Evolutionary conservation across 2,888 invertebrate genomes (phyloP), one percentile per base, ranked within the genome.

Genomic region (Theretra japonica): DNA sequence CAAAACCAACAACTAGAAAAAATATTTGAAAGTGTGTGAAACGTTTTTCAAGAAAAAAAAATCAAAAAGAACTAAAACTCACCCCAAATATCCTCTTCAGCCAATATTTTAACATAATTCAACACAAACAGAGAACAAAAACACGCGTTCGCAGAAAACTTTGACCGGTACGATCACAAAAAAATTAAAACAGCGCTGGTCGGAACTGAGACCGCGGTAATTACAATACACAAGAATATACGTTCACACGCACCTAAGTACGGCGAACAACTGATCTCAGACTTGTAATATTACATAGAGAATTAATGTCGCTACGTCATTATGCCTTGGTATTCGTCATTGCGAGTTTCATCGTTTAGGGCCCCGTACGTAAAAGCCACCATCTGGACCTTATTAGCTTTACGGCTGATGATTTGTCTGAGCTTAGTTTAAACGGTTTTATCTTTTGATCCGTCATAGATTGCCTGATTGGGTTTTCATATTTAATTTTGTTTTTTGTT

Each of bases 201-300:
- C 65, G 65, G 25, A 60, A 23, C 48, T 1, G 15, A 15, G 48
- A 15, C 25, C 48, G 65, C 48, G 41, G 41, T 48, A 62, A 62
- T 62, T 41, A 21, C 8, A n/a, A 11, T 33, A 62, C 11, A 33
- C 21, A 21, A n/a, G n/a, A n/a, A 65, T 33, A 71, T 56, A 71
- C 70, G 70, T 71, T 65, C 48, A 19, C 70, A 25, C 70, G n/a
- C 23, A 33, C 4, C 33, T 53, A 56, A 56, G 65, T 56, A 56
- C 70, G 28, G 33, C 62, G 56, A 65, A 62, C 70, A 56, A 71
- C 56, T 71, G 70, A 65, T 65, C 56, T 65, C 62, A 65, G 58
- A 53, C 70, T 62, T 33, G 62, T 53, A 62, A 50, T 28, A 56
- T 65, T 56, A 71, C 62, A 62, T 33, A 41, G 23, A 19, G 53